phyloP scores from a whole-genome alignment of 2,113 vertebrate genomes.

The Tupaia tana region DNA sequence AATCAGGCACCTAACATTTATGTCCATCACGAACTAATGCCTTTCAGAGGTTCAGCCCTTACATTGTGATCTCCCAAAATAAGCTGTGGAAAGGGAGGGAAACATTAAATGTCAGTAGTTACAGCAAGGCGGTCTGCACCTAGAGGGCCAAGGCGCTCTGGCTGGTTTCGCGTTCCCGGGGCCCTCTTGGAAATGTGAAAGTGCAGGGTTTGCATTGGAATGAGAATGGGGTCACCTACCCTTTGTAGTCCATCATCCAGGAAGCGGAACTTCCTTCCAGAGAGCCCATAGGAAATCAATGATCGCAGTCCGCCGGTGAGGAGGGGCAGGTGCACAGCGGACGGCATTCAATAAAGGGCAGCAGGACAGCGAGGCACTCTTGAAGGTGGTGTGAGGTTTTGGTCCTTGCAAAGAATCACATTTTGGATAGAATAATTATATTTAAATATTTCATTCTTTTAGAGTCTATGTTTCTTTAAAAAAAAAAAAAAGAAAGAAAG shows the following conservation, averaged over 20 bases:
- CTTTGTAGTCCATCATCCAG: conserved; percentile 91
- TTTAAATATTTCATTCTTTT: conserved; percentile 67
- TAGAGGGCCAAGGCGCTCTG: conserved; percentile 79
- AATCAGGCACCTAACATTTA: conserved; percentile 66
- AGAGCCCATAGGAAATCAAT: conserved; percentile 95
- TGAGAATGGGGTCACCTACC: conserved; percentile 93
- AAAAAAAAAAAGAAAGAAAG: not conserved
- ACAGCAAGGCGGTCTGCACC: conserved; percentile 67
- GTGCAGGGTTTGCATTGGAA: conserved; percentile 87
- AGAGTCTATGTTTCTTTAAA: not conserved
- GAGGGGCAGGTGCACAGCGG: conserved; percentile 86
- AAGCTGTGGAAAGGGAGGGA: conserved; percentile 59
- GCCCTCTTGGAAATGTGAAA: conserved; percentile 85
- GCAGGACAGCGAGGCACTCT: conserved; percentile 85
- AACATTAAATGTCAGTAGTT: conserved; percentile 78
- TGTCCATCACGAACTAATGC: conserved; percentile 62
- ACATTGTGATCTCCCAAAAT: conserved; percentile 68
- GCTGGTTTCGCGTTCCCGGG: conserved; percentile 75
- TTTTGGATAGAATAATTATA: conserved; percentile 77
- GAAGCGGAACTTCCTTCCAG: conserved; percentile 92
- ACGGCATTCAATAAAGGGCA: conserved; percentile 87
- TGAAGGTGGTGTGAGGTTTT: conserved; percentile 81
- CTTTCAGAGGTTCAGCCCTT: conserved; percentile 65
- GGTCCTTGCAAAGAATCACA: conserved; percentile 79
- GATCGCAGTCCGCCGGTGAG: conserved; percentile 88